These are phyloP conservation scores for Alloplasta piceator DNA, from an alignment of 2,888 invertebrate genomes.

Conservation along the genomic window DNA sequence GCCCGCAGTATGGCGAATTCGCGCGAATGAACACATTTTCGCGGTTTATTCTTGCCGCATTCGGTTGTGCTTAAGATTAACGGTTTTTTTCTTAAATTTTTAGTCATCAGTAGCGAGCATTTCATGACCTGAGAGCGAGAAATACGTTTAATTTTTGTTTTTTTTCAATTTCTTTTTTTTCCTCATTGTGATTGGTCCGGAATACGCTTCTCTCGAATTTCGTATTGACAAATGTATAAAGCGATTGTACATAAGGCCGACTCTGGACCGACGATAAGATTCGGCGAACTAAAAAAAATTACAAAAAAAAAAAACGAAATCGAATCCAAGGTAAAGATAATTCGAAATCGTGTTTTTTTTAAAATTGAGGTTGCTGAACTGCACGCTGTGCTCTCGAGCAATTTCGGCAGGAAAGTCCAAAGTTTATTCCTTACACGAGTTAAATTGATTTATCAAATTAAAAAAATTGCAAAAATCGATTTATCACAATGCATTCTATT, in stretches of 20 bases:
- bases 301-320: conserved; percentile 27
- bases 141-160: background rate
- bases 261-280: conserved; percentile 56
- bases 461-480: too few species aligned
- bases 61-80: conserved; percentile 61
- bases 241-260: conserved; percentile 32
- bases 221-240: conserved; percentile 22
- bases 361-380: conserved; percentile 42
- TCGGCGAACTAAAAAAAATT: conserved; percentile 59
- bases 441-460: background rate
- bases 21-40: conserved; percentile 78
- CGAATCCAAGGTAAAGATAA: conserved; percentile 63
- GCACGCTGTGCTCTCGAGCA: conserved; percentile 4
- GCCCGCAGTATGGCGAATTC: conserved; percentile 63
- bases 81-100: too few species aligned
- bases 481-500: background rate
- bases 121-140: conserved; percentile 54
- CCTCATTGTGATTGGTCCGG: background rate
- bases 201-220: conserved; percentile 4
- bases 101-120: conserved; percentile 40
- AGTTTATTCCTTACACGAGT: too few species aligned
- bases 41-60: conserved; percentile 67
- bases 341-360: conserved; percentile 7
- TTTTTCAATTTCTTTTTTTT: background rate
- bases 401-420: background rate